A percentile compares a stretch with the other conserved stretches of the same genome.
These are phyloP conservation scores for Gambusia holbrooki DNA, from an alignment of 2,113 vertebrate genomes.

Conservation along the genomic window DNA sequence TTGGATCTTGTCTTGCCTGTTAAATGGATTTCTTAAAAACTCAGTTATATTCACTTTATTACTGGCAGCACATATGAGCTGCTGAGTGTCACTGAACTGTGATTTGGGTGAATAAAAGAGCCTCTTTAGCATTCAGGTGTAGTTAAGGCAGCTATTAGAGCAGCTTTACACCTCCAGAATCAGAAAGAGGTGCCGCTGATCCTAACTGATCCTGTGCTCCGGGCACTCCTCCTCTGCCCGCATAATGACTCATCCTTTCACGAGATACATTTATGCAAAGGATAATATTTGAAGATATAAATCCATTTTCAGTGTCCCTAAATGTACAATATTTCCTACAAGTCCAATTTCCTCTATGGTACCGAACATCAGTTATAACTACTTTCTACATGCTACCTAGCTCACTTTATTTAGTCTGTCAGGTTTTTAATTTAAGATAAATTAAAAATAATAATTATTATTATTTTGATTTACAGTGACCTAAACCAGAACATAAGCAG, in stretches of 20 bases:
- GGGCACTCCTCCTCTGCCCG: conserved; percentile 33
- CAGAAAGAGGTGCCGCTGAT: conserved; percentile 46
- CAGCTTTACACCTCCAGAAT: conserved; percentile 61
- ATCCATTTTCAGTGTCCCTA: conserved; percentile 44
- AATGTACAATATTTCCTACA: conserved; percentile 20
- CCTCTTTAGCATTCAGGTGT: conserved; percentile 66
- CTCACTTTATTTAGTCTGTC: conserved; percentile 21
- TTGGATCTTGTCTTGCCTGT: conserved; percentile 38
- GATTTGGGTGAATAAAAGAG: conserved; percentile 53
- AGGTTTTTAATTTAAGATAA: conserved; percentile 6
- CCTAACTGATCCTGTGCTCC: conserved; percentile 55
- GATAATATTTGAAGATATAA: conserved; percentile 61
- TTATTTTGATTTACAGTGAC: conserved; percentile 14
- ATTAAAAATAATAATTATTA: conserved; percentile 19
- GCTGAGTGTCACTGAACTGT: conserved; percentile 35
- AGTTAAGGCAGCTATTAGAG: conserved; percentile 53
- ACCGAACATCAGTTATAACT: conserved; percentile 21
- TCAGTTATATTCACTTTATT: conserved; percentile 57
- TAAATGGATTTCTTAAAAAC: conserved; percentile 53
- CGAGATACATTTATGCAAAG: conserved; percentile 53
- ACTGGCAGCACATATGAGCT: conserved; percentile 41
- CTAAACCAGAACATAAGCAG: conserved; percentile 19
- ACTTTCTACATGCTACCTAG: conserved; percentile 25
- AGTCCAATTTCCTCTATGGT: conserved; percentile 16
- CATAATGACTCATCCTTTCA: conserved; percentile 48